Evolutionary conservation across 2,888 invertebrate genomes (phyloP).

Genomic region (Venustoraphidia nigricollis): DNA sequence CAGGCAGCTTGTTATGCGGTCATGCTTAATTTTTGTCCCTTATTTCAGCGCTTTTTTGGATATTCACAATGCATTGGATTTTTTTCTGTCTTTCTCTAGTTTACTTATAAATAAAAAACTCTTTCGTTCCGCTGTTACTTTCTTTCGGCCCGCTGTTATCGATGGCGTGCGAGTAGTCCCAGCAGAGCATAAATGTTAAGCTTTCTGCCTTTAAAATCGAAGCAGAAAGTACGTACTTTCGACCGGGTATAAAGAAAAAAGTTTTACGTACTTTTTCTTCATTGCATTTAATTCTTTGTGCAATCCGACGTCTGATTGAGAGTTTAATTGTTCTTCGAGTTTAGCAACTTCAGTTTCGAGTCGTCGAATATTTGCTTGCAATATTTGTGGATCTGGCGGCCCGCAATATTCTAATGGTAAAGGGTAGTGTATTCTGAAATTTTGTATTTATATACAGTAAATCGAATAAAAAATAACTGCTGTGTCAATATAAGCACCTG

Average conservation of each 20-base stretch:
- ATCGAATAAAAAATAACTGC: conserved; percentile 5
- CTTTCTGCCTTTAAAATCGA: no score
- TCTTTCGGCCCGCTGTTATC: no score
- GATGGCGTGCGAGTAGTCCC: no score
- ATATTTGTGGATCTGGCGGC: conserved; percentile 31
- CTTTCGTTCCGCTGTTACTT: no score
- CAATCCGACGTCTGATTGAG: neutral
- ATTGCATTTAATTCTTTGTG: conserved; percentile 2
- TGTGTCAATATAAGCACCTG: conserved; percentile 19
- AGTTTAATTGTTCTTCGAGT: conserved; percentile 19
- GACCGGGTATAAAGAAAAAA: neutral
- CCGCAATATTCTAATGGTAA: conserved; percentile 36
- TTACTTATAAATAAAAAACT: no score
- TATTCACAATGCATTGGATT: no score
- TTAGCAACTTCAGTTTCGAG: conserved; percentile 30
- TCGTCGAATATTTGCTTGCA: conserved; percentile 32
- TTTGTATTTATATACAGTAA: conserved; percentile 10
- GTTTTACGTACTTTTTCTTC: conserved; percentile 7
- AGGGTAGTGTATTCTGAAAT: conserved; percentile 33
- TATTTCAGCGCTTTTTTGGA: no score
- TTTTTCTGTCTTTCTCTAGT: no score
- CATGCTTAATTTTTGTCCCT: no score
- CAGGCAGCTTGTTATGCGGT: no score
- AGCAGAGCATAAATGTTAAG: no score
- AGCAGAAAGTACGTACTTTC: no score